Evolutionary conservation across 35 echinoderm and acorn worm genomes (phyloP), one percentile per base, ranked within the genome.

Genomic region (Chiridota heheva): DNA sequence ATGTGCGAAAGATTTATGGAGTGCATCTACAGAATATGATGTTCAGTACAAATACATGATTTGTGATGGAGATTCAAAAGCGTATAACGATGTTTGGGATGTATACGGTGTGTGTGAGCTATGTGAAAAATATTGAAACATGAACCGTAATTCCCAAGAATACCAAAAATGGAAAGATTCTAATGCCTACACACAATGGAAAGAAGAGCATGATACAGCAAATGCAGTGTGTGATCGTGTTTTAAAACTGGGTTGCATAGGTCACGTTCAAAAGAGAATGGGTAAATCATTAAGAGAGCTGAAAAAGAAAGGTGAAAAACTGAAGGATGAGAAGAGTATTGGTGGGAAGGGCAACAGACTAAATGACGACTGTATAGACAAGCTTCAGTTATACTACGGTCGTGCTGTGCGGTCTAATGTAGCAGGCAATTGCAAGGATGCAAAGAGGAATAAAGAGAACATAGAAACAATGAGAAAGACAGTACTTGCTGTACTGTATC

Each of bases 241-340:
- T 42, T 37, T 40, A 7, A 78, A 78, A 60, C 18, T 60, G 51
- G 55, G 61, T 20, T 78, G 74, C 57, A 60, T 78, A 27, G 74
- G 74, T 10, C 74, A 78, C 33, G 74, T 78, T 13, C 74, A 78
- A 57, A 78, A 78, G 28, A 53, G 51, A 60, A 60, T 78, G 74
- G 74, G 74, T 12, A 60, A 61, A 24, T 48, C 74, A 4, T 36
- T 60, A 42, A 24, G 73, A 31, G 73, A 47, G 35, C 18, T 25
- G 69, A 73, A 48, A 46, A 78, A 78, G 25, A 61, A 76, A 41
- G 53, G 74, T 26, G 74, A 57, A 22, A 78, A 78, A 18, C 33
- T 78, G 51, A 78, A 36, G 22, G 74, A 78, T 60, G 74, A 38
- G n/a, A 61, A 78, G 20, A 57, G 74, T 32, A 78, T 60, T 0